Base-by-base conservation (phyloP, 2,888 invertebrate species). In the Ephialtes manifestator region DNA sequence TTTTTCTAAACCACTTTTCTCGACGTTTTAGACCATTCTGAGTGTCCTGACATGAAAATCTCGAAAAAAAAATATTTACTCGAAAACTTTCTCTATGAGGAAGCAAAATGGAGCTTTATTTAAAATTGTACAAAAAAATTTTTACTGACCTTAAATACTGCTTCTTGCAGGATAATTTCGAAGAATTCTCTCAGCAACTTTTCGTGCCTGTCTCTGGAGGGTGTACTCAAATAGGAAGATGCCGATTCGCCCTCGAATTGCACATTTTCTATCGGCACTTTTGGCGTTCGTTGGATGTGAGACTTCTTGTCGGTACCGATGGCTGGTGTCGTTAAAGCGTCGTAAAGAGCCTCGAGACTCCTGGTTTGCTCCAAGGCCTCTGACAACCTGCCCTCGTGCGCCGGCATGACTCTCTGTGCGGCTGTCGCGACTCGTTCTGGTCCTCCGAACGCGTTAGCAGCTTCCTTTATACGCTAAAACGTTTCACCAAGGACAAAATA, bases 111-210 rank as follows among this genome's bases (percentile, higher is more conserved):
- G 35, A 35, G 8, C 11, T 10, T 75, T 60, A 13, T 46, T 60
- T 2, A 55, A 35, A 18, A 5, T 31, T 2, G 39, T 43, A 24
- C 3, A 10, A 13, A 31, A 31, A 35, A 8, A 20, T 20, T 65
- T 55, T n/a, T 31, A 89, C 89, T 89, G 76, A 94, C 94, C 90
- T 96, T 96, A 90, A 97, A 97, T 13, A 98, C 96, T 4, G 97
- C 97, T 80, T 97, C 95, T 86, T 97, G 96, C 58, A 98, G 94
- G 87, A 98, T 94, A 85, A 97, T 94, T 81, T 97, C 97, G 68
- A 97, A 95, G 82, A 96, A 96, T 85, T 96, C 95, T 72, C 96
- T 95, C 58, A 98, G 95, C 91, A 98, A 97, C 67, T 95, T 95
- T 92, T 97, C 97, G 92, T 97, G 97, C 58, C 95, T 95, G 20